These are phyloP conservation scores for Sylvia atricapilla DNA, from an alignment of 2,113 vertebrate species.

Conservation along the genomic window DNA sequence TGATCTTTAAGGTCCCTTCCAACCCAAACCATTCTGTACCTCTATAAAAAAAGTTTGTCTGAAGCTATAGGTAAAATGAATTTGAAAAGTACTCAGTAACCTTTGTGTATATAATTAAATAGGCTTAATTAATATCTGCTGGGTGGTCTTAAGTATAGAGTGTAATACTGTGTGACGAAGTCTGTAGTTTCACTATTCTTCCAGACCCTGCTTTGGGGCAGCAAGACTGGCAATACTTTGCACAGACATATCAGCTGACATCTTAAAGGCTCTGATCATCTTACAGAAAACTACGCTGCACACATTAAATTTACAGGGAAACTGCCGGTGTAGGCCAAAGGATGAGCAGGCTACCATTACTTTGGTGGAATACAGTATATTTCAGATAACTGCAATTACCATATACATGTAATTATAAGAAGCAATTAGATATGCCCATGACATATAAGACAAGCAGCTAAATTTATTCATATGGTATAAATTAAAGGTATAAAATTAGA, in stretches of 20 bases:
- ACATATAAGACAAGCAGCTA: background rate
- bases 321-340: background rate
- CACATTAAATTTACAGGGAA: background rate
- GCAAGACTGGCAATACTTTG: background rate
- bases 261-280: background rate
- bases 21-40: background rate
- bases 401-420: background rate
- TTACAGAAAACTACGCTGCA: background rate
- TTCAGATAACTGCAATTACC: background rate
- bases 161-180: background rate
- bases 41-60: background rate
- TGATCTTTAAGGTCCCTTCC: background rate
- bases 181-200: background rate
- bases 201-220: accelerated
- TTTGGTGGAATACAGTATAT: background rate
- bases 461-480: background rate
- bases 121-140: background rate
- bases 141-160: background rate
- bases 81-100: too few relatives aligned
- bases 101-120: background rate
- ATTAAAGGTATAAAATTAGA: background rate
- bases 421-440: background rate
- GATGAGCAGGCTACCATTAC: background rate
- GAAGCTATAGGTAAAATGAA: background rate
- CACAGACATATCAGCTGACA: background rate